A percentile compares a stretch with the other conserved stretches of the same genome.
Conservation (phyloP, 2,888 invertebrate genomes). For the Melitaea athalia region DNA sequence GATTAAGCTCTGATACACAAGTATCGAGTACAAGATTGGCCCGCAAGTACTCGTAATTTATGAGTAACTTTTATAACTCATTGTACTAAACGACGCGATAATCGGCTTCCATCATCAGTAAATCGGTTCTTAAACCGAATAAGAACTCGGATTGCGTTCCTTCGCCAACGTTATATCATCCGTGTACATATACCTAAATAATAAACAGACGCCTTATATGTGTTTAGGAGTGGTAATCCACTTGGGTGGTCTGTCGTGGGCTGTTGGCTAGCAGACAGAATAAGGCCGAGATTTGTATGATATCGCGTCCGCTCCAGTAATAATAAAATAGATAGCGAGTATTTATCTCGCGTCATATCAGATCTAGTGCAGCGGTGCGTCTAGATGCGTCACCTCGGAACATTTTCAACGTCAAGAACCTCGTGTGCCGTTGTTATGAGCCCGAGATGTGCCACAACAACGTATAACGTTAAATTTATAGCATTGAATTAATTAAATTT, state of each 20-base stretch:
- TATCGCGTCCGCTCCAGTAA: constrained; percentile 69
- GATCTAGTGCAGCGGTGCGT: constrained; percentile 72
- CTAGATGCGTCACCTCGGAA: constrained; percentile 65
- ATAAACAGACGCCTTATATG: constrained; percentile 72
- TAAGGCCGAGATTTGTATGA: constrained; percentile 77
- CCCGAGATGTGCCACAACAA: constrained; percentile 37
- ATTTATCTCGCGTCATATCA: constrained; percentile 73
- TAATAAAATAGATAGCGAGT: constrained; percentile 76
- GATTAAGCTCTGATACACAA: constrained; percentile 53
- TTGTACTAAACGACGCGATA: constrained; percentile 58
- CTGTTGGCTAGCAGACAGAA: constrained; percentile 60
- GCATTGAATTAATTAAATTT: constrained; percentile 10
- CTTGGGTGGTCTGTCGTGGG: constrained; percentile 73
- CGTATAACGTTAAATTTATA: not conserved
- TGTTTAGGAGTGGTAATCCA: constrained; percentile 66
- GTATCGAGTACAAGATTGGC: constrained; percentile 52
- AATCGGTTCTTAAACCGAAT: constrained; percentile 58
- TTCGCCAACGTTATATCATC: constrained; percentile 33
- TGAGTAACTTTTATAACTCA: constrained; percentile 59
- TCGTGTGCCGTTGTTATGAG: constrained; percentile 43
- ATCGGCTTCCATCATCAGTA: constrained; percentile 55
- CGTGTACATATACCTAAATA: constrained; percentile 58
- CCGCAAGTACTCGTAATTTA: constrained; percentile 60
- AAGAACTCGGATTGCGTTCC: constrained; percentile 60
- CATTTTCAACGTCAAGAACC: constrained; percentile 55